Conservation (phyloP, 2,113 vertebrate genomes). For the Prolemur simus region DNA sequence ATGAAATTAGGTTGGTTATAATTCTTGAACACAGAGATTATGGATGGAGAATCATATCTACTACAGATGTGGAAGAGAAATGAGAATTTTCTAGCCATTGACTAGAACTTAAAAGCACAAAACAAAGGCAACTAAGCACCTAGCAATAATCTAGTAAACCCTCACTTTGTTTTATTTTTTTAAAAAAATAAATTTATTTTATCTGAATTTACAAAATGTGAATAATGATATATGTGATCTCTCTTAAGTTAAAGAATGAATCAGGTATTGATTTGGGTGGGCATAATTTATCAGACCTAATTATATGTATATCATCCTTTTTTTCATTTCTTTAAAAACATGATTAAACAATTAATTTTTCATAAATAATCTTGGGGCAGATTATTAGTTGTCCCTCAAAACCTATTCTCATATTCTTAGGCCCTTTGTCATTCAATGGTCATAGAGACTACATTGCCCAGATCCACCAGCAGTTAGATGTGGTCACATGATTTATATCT, state of each 20-base stretch:
- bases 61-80: background rate
- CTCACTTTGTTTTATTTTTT: background rate
- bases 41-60: background rate
- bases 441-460: background rate
- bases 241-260: slow-evolving; percentile 1
- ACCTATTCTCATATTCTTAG: background rate
- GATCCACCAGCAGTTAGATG: background rate
- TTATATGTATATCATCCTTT: background rate
- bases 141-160: background rate
- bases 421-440: background rate
- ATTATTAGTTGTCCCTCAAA: background rate
- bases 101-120: background rate
- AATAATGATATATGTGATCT: background rate
- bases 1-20: background rate
- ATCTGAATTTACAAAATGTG: background rate
- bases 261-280: background rate
- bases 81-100: background rate
- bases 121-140: background rate
- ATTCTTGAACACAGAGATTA: background rate
- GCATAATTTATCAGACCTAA: background rate
- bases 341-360: background rate
- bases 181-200: background rate
- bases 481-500: background rate
- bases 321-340: background rate
- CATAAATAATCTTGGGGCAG: background rate